Base-by-base conservation (phyloP, 2,113 vertebrate species). In the Onychostruthus taczanowskii region DNA sequence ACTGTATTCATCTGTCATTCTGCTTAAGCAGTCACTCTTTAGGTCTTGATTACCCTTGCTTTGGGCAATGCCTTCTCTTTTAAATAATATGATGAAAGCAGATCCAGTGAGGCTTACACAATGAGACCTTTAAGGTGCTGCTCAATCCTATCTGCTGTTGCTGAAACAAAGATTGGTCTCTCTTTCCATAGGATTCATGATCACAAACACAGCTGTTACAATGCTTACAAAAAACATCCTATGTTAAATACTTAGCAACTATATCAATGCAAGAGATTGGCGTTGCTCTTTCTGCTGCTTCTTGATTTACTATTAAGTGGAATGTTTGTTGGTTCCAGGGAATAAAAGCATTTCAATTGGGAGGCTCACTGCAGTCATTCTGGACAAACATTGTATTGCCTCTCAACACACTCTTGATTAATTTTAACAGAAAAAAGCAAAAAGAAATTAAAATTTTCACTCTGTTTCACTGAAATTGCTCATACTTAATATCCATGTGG, bases 11-110 rank as follows among this genome's bases (percentile, higher is more conserved):
- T 94, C 89, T 89, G 64, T 96, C 94, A 83, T 91, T 92, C 92
- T 95, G 72, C 78, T 95, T 84, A 88, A 93, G 93, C 88, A 95
- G 82, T 93, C 69, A n/a, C 47, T 94, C 78, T 97, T 83, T 92
- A 94, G 86, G 84, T 88, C 64, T 95, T 89, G 94, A 92, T 96
- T 93, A 93, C 58, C 53, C 96, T 95, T 95, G 94, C 97, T 96
- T 87, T 97, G 80, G 95, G 94, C 96, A 94, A 90, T 88, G 50
- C 61, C 41, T 89, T 95, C 46, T 87, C 70, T 94, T 94, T 94
- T 72, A 75, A 89, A 94, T 84, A 72, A 74, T 53, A 74, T 13
- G 77, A 90, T 94, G 94, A 87, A 94, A 90, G 75, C 88, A 93
- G 74, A 93, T 58, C 52, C 86, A 96, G 68, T 79, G 70, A 96